Evolutionary conservation across 2,797 vertebrate genomes (phyloP).

Genomic region (Erethizon dorsatum): DNA sequence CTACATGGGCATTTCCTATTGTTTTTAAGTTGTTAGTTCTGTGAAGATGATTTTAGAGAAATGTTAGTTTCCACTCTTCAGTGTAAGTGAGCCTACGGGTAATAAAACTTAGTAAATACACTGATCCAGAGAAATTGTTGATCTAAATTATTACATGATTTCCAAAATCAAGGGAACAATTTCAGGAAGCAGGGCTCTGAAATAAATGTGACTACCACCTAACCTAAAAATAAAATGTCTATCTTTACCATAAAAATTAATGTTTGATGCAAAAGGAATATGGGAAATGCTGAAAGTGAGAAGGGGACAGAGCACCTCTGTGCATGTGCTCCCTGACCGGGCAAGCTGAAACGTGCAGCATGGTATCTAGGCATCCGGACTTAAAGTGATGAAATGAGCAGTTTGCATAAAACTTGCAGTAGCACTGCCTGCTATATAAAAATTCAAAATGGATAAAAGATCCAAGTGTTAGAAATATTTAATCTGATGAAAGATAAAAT

Average conservation of each 20-base stretch:
- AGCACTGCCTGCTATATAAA: neutral
- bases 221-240: slow-evolving; percentile 15
- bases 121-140: neutral
- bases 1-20: neutral
- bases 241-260: neutral
- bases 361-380: neutral
- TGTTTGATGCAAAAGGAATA: neutral
- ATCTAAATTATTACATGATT: slow-evolving; percentile 59
- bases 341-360: neutral
- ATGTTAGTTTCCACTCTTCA: slow-evolving; percentile 2
- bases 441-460: neutral
- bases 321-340: neutral
- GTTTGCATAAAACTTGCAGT: neutral
- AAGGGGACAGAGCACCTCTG: neutral
- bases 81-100: neutral
- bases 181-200: slow-evolving; percentile 8
- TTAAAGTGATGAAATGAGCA: slow-evolving; percentile 1
- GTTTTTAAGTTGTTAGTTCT: neutral
- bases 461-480: neutral
- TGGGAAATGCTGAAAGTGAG: neutral
- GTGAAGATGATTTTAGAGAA: slow-evolving; percentile 53
- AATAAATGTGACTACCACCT: slow-evolving; percentile 6
- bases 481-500: neutral
- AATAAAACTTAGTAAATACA: slow-evolving; percentile 16
- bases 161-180: slow-evolving; percentile 33